Evolutionary conservation across 2,888 invertebrate genomes (phyloP), one percentile per base, ranked within the genome.

Genomic region (Spatulosminthurus flaviceps): DNA sequence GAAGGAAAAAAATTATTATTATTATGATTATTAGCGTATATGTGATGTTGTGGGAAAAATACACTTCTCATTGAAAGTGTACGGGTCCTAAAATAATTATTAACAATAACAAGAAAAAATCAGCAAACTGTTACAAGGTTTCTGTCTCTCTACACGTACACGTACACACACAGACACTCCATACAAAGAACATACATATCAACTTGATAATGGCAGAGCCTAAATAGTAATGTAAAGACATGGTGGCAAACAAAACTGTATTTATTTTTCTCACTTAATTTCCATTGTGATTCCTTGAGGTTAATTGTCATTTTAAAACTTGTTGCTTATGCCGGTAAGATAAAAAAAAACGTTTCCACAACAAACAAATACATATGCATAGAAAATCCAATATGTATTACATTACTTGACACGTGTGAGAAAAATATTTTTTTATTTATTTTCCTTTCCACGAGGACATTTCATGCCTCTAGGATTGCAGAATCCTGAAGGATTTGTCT

Each of bases 221-320:
- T n/a, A n/a, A 51, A 51, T 16, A 2, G 16, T 9, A 41, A 41
- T 7, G 7, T 7, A 13, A 41, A 51, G 51, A 51, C 19, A n/a
- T n/a, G n/a, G n/a, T 16, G 16, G 51, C n/a, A 4, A 51, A 16
- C 51, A 51, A 51, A 51, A 51, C n/a, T 51, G 7, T 51, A 51
- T 16, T 51, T 51, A 51, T n/a, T 19, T 51, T 51, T 16, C 51
- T 2, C n/a, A 1, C 16, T 51, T 51, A 51, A 51, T 51, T 51
- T 51, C 34, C 34, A 51, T 51, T n/a, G 51, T 51, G n/a, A 51
- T 19, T 51, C 51, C 51, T 51, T 51, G 51, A 51, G n/a, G 51
- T 51, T 51, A 51, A 19, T 51, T 51, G 51, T 51, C 51, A 51
- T 34, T 34, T 34, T 13, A 51, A 51, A 13, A n/a, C n/a, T 19